Evolutionary conservation across 1,140 invertebrate species (phyloP).

Genomic region (Littorina saxatilis): DNA sequence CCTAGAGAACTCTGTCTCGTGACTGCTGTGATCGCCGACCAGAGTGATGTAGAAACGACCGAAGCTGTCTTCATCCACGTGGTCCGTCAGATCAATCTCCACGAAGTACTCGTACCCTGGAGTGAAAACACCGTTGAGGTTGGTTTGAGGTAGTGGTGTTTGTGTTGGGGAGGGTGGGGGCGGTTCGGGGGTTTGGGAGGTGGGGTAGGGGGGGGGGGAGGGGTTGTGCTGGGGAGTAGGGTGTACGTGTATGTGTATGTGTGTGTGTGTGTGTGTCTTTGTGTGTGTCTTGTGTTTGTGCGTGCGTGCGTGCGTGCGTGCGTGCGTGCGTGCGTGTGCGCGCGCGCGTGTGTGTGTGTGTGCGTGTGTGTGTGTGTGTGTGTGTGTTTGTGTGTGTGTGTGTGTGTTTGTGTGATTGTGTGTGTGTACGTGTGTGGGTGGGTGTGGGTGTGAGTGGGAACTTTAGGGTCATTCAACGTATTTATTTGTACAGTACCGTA

Average conservation of each 20-base stretch:
- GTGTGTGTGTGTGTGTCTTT: neutral
- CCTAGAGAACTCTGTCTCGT: too few relatives aligned
- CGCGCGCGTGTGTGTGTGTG: conserved; percentile 8
- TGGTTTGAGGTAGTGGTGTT: too few relatives aligned
- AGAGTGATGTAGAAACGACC: too few relatives aligned
- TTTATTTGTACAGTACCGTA: neutral
- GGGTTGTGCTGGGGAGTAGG: too few relatives aligned
- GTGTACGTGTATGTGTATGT: neutral
- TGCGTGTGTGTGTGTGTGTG: conserved; percentile 2
- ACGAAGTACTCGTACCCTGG: too few relatives aligned
- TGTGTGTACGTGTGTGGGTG: neutral
- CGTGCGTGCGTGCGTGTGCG: neutral
- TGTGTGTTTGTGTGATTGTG: conserved; percentile 20
- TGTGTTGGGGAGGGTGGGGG: too few relatives aligned
- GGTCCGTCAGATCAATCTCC: too few relatives aligned
- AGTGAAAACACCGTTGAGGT: too few relatives aligned
- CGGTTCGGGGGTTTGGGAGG: too few relatives aligned
- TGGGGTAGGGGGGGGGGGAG: too few relatives aligned
- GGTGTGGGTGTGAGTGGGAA: neutral
- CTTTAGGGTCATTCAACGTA: neutral
- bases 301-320: neutral
- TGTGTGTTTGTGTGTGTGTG: conserved; percentile 17
- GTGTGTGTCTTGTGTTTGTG: neutral
- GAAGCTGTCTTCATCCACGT: too few relatives aligned
- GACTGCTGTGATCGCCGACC: too few relatives aligned